Base-by-base conservation (phyloP, 2,888 invertebrate species). In the Chloromyia formosa region DNA sequence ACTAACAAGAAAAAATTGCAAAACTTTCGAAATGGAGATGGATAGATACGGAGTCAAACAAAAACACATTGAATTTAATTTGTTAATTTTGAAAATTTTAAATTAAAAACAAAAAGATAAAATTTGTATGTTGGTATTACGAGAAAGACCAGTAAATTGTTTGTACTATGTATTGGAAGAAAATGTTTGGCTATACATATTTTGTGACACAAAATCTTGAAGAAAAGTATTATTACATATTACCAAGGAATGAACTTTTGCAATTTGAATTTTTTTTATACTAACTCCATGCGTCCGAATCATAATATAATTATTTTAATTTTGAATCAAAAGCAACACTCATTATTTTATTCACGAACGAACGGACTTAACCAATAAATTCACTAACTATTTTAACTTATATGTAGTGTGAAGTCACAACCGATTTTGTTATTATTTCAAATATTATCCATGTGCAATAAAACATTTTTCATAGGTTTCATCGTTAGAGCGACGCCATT, bases 401-500 rank as follows among this genome's bases (percentile, higher is more conserved):
- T 49, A 49, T 12, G 3, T 49, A 53, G n/a, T 9, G 58, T 58
- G 18, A 18, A 3, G 58, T 58, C 12, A 10, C n/a, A 10, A n/a
- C 49, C 9, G 23, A n/a, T 61, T 27, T 9, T 27, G 35, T n/a
- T 27, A 61, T 23, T 61, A 22, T 61, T 61, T 61, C 61, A 35
- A 35, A 35, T 35, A 20, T 42, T 22, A 40, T 56, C 27, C 2
- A 35, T 58, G 35, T 56, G 40, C 56, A 71, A 35, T 71, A 56
- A 56, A 69, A 58, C 20, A 18, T 60, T 14, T 66, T 60, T 22
- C 56, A n/a, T 74, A 86, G 85, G 85, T 86, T 69, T 82, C 85
- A 78, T 82, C 85, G 42, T 78, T 86, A 77, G 85, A 86, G 78
- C 82, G 84, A 9, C 82, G 85, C 1, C 85, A 86, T 75, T 83